phyloP scores from a whole-genome alignment of 2,888 invertebrate genomes.

The Oxycera nigricornis region DNA sequence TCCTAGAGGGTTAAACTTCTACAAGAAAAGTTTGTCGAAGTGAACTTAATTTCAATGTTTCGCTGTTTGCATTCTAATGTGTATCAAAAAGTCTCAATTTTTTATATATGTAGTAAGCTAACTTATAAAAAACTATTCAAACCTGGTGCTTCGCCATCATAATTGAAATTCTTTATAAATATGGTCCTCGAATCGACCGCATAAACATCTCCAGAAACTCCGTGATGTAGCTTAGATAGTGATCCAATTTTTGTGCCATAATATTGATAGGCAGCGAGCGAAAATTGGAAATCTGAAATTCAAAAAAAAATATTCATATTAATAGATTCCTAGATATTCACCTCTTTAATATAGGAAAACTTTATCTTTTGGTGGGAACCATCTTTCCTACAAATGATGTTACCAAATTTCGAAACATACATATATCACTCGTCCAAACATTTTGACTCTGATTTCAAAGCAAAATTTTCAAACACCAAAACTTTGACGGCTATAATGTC shows the following conservation, averaged over 20 bases:
- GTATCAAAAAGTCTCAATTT: neutral
- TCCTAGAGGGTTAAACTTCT: too few species aligned
- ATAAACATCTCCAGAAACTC: constrained; percentile 83
- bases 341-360: too few species aligned
- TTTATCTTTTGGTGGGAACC: too few species aligned
- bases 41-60: neutral
- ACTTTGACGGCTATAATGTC: too few species aligned
- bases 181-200: constrained; percentile 88
- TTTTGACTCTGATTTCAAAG: too few species aligned
- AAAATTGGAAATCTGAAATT: constrained; percentile 41
- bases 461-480: too few species aligned
- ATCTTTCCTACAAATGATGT: too few species aligned
- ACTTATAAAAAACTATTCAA: constrained; percentile 19
- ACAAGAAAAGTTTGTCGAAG: neutral
- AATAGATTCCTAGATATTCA: too few species aligned
- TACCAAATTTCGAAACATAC: too few species aligned
- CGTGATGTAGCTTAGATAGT: constrained; percentile 81
- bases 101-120: neutral
- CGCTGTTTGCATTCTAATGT: neutral
- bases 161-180: constrained; percentile 85
- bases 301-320: neutral
- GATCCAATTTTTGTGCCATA: constrained; percentile 80
- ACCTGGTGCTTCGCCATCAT: constrained; percentile 93
- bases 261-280: constrained; percentile 66
- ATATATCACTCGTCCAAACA: too few species aligned